These are phyloP conservation scores for Cettia cetti DNA, from an alignment of 2,113 vertebrate genomes.

Conservation along the genomic window DNA sequence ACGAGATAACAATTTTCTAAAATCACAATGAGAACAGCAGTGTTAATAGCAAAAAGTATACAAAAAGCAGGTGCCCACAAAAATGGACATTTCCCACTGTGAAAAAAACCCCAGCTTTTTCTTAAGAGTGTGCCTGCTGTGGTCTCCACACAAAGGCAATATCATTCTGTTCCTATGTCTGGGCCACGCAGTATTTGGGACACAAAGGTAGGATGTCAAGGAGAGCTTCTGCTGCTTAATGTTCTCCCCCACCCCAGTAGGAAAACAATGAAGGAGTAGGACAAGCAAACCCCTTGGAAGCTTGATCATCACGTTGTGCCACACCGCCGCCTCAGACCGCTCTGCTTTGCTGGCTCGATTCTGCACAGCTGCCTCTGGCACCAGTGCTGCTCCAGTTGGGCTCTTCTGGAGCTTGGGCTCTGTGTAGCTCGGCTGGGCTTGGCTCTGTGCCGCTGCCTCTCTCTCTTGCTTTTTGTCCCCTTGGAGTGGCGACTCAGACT, in stretches of 20 bases:
- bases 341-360: rapidly evolving
- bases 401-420: neutral
- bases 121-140: neutral
- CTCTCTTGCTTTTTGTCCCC: neutral
- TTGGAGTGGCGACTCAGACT: rapidly evolving
- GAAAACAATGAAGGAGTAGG: rapidly evolving
- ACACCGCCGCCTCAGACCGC: rapidly evolving
- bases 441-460: neutral
- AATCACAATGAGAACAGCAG: neutral
- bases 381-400: neutral
- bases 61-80: neutral
- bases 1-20: neutral
- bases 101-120: neutral
- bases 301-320: rapidly evolving
- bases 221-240: rapidly evolving
- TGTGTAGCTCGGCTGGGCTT: neutral
- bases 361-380: neutral
- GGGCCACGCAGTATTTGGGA: neutral
- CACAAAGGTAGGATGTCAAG: neutral
- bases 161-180: neutral
- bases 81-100: neutral
- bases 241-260: neutral
- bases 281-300: neutral
- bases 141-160: neutral
- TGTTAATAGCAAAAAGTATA: neutral